Conservation (phyloP, 2,797 vertebrate species). For the Gymnoscopelus braueri region DNA sequence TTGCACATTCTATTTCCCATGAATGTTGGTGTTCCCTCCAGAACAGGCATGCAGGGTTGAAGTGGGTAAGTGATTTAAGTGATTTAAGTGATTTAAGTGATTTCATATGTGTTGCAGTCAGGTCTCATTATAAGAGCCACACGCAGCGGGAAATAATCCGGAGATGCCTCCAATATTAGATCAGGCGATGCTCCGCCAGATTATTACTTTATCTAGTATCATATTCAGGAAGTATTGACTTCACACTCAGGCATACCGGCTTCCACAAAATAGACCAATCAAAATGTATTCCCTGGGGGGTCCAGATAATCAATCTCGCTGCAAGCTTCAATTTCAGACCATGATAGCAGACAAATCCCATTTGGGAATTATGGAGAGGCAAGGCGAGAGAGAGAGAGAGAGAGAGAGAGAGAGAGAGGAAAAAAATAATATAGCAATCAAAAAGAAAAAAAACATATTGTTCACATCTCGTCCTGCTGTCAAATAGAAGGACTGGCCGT, state of each 20-base stretch:
- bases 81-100: conserved; percentile 24
- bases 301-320: conserved; percentile 56
- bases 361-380: conserved; percentile 50
- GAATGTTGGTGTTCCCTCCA: no score
- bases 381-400: conserved; percentile 21
- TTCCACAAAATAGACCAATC: conserved; percentile 7
- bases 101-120: conserved; percentile 1
- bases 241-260: conserved; percentile 37
- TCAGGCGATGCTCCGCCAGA: conserved; percentile 38
- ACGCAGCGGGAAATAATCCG: conserved; percentile 28
- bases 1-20: no score
- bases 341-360: conserved; percentile 45
- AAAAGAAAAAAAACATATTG: conserved; percentile 45
- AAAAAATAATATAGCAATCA: conserved; percentile 58
- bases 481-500: conserved; percentile 36
- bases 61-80: conserved; percentile 19
- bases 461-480: conserved; percentile 34
- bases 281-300: conserved; percentile 34
- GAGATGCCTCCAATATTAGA: conserved; percentile 16
- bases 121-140: background rate
- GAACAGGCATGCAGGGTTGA: no score
- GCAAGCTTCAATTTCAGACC: conserved; percentile 60
- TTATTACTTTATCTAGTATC: conserved; percentile 47
- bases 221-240: conserved; percentile 59
- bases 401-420: conserved; percentile 12